Evolutionary conservation across 1,140 invertebrate species (phyloP).

Genomic region (Aleiodes sp.): DNA sequence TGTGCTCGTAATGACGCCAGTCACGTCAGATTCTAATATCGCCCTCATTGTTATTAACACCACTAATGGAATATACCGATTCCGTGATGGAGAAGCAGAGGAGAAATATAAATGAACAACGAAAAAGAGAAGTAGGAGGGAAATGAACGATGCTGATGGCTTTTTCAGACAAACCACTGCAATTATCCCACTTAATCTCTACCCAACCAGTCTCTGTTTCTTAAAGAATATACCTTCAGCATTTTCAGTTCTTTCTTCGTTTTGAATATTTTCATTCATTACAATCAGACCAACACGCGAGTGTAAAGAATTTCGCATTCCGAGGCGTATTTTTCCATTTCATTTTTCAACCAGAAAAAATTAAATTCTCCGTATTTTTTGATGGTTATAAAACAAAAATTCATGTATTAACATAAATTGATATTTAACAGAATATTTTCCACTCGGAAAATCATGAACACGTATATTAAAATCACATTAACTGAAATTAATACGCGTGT

Average conservation of each 20-base stretch:
- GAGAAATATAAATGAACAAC: neutral
- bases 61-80: conserved; percentile 23
- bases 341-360: neutral
- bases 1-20: neutral
- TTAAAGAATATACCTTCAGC: too few species aligned
- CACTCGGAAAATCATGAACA: too few species aligned
- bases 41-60: neutral
- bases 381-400: too few species aligned
- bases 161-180: neutral
- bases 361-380: neutral
- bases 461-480: too few species aligned
- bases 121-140: neutral
- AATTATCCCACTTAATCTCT: too few species aligned
- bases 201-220: too few species aligned
- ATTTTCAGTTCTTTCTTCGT: too few species aligned
- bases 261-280: neutral
- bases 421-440: too few species aligned
- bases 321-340: neutral
- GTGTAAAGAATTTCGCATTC: neutral
- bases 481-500: too few species aligned
- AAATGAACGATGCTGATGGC: neutral
- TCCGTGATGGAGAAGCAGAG: neutral
- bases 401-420: too few species aligned
- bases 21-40: conserved; percentile 8
- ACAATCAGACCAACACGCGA: neutral